A percentile compares a stretch with the other conserved stretches of the same genome.
Evolutionary conservation across 2,888 invertebrate species (phyloP).

Genomic region (Bembecia ichneumoniformis): DNA sequence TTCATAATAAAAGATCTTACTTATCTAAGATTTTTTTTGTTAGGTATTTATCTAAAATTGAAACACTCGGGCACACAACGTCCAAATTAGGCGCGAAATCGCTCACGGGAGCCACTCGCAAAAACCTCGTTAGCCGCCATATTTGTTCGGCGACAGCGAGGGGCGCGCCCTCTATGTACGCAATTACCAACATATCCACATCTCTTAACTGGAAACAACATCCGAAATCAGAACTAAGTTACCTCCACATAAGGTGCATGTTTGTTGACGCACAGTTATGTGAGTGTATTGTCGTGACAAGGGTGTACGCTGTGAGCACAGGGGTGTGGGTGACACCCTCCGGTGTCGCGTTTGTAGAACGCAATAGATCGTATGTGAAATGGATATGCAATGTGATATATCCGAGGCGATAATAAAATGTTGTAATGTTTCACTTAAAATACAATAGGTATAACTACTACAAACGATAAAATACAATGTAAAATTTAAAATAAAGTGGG

Average conservation of each 20-base stretch:
- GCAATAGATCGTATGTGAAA: conserved; percentile 61
- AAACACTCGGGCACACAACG: conserved; percentile 10
- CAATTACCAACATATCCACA: background rate
- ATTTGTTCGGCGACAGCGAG: conserved; percentile 65
- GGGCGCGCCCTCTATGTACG: conserved; percentile 65
- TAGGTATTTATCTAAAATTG: background rate
- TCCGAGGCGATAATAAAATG: background rate
- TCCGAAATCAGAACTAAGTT: background rate
- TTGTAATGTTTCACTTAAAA: background rate
- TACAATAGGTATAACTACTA: no score
- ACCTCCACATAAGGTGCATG: background rate
- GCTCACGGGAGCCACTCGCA: conserved; percentile 59
- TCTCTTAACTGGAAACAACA: background rate
- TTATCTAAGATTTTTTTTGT: no score
- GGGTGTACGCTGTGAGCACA: conserved; percentile 7
- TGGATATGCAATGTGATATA: conserved; percentile 61
- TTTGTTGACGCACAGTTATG: background rate
- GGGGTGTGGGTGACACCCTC: conserved; percentile 64
- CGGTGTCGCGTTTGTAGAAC: conserved; percentile 57
- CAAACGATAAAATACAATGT: no score
- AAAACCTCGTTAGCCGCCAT: conserved; percentile 70
- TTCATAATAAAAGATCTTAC: no score
- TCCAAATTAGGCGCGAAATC: conserved; percentile 70
- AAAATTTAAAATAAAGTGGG: no score
- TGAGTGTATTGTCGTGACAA: background rate